A percentile compares a stretch with the other conserved stretches of the same genome.
Conservation (phyloP, 2,888 invertebrate species). For the Xestia c-nigrum region DNA sequence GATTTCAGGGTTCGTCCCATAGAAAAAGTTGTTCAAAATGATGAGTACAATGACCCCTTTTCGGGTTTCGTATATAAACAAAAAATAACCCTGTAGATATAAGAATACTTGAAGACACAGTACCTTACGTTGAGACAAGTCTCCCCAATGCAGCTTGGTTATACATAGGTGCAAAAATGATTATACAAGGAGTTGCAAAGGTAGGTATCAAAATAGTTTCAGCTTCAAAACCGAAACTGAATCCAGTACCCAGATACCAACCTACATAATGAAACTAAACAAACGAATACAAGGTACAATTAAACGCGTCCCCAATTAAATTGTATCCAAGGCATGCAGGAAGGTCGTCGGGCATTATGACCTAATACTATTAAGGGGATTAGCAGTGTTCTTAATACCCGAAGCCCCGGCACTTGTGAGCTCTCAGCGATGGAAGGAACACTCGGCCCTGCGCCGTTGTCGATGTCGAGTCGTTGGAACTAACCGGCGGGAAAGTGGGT, state of each 20-base stretch:
- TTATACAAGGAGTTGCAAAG: background rate
- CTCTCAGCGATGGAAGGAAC: conserved; percentile 69
- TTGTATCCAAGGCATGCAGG: conserved; percentile 72
- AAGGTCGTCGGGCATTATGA: conserved; percentile 82
- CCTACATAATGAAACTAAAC: conserved; percentile 19
- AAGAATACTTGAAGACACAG: background rate
- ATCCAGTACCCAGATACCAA: too few species aligned
- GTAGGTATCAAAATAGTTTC: background rate
- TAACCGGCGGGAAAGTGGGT: conserved; percentile 59
- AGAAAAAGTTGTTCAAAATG: too few species aligned
- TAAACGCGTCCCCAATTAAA: conserved; percentile 77
- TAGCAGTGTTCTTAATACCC: conserved; percentile 82
- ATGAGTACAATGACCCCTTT: too few species aligned
- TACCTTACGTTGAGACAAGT: background rate
- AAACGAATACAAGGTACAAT: conserved; percentile 62
- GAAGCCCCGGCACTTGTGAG: conserved; percentile 86
- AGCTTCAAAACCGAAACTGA: background rate
- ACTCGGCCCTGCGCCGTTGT: conserved; percentile 71
- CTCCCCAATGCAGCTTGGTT: background rate
- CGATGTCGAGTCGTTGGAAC: conserved; percentile 67
- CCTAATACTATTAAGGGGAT: conserved; percentile 83
- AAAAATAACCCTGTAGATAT: too few species aligned
- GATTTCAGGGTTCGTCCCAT: too few species aligned
- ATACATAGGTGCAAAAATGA: background rate
- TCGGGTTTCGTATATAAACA: too few species aligned